Conservation (phyloP, 2,888 invertebrate species). For the Azorinus chamasolen region DNA sequence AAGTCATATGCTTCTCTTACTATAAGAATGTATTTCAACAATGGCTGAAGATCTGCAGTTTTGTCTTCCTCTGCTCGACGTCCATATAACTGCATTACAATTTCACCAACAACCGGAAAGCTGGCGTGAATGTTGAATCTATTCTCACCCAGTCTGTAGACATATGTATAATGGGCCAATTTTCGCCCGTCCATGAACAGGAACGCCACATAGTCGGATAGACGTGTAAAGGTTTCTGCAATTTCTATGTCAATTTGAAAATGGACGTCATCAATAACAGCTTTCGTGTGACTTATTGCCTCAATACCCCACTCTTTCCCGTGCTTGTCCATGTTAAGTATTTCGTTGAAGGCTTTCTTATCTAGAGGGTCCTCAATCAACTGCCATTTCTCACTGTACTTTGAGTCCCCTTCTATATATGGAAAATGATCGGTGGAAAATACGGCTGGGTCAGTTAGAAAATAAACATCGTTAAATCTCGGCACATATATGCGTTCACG, state of each 20-base stretch:
- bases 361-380: slow-evolving; percentile 27
- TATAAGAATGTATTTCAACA: slow-evolving; percentile 47
- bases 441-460: slow-evolving; percentile 51
- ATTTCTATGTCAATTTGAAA: slow-evolving; percentile 43
- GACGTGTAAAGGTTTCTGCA: slow-evolving; percentile 17
- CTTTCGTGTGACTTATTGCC: slow-evolving; percentile 31
- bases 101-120: slow-evolving; percentile 27
- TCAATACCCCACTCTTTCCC: slow-evolving; percentile 58
- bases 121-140: slow-evolving; percentile 37
- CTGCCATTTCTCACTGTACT: slow-evolving; percentile 39
- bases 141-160: slow-evolving; percentile 26
- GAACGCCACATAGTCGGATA: slow-evolving; percentile 44
- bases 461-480: slow-evolving; percentile 45
- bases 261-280: slow-evolving; percentile 35
- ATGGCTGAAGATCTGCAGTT: slow-evolving; percentile 39
- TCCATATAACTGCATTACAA: slow-evolving; percentile 44
- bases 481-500: slow-evolving; percentile 50
- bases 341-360: slow-evolving; percentile 28
- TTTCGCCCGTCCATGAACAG: slow-evolving; percentile 36
- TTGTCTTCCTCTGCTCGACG: slow-evolving; percentile 34
- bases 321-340: slow-evolving; percentile 53
- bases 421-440: slow-evolving; percentile 59
- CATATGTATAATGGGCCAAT: slow-evolving; percentile 49
- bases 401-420: slow-evolving; percentile 9
- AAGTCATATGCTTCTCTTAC: slow-evolving; percentile 29